Percentiles rank a stretch among this genome's conserved stretches.
These are phyloP conservation scores for Glyphotaelius pellucidus DNA, from an alignment of 2,888 invertebrate genomes.

Conservation along the genomic window DNA sequence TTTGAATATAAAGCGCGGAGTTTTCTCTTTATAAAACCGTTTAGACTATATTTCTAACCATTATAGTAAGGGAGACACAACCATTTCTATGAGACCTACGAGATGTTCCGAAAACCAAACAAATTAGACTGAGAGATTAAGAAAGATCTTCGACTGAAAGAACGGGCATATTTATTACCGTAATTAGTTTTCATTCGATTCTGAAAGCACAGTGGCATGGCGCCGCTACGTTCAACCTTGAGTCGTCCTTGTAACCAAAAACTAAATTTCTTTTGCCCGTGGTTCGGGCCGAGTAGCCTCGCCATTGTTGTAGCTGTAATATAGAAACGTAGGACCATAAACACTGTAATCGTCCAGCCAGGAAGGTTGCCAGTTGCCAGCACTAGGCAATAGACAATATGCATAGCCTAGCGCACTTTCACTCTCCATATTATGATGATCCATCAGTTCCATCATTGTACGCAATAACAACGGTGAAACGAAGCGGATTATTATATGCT, in stretches of 20 bases:
- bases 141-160: too few relatives aligned
- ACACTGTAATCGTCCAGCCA: not conserved
- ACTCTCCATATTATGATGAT: slow-evolving; percentile 6
- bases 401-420: slow-evolving; percentile 6
- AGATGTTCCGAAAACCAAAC: too few relatives aligned
- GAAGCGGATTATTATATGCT: not conserved
- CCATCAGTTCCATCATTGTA: not conserved
- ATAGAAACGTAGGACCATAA: not conserved
- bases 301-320: not conserved
- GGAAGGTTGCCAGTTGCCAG: not conserved
- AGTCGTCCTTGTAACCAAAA: slow-evolving; percentile 10
- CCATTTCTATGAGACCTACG: too few relatives aligned
- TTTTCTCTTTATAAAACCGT: too few relatives aligned
- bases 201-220: too few relatives aligned
- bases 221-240: not conserved
- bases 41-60: too few relatives aligned
- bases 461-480: not conserved
- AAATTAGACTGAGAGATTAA: too few relatives aligned
- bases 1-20: too few relatives aligned
- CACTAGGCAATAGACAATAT: not conserved
- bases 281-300: not conserved
- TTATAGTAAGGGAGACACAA: too few relatives aligned
- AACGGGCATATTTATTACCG: too few relatives aligned
- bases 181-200: too few relatives aligned
- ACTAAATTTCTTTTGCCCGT: too few relatives aligned